phyloP scores from a whole-genome alignment of 2,113 vertebrate genomes.

The Oncorhynchus masou region DNA sequence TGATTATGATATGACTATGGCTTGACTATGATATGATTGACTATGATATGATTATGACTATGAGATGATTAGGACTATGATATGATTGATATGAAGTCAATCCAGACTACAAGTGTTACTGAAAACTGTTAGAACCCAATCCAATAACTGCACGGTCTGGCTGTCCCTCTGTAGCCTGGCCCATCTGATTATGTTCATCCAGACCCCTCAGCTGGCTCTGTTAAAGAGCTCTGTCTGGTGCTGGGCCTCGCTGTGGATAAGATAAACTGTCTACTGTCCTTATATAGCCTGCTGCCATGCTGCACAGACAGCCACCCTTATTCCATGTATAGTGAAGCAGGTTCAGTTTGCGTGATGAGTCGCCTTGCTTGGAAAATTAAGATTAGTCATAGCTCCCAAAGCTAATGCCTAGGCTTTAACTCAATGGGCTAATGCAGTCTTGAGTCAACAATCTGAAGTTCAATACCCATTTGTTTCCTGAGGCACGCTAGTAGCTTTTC shows the following conservation, averaged over 20 bases:
- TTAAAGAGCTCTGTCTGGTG: neutral
- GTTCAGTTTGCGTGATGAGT: neutral
- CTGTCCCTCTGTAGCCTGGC: conserved; percentile 1
- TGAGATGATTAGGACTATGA: too few relatives aligned
- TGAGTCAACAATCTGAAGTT: too few relatives aligned
- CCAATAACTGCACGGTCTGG: neutral
- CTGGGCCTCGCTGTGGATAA: conserved; percentile 7
- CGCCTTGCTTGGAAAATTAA: neutral
- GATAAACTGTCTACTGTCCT: conserved; percentile 33
- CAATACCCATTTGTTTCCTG: too few relatives aligned
- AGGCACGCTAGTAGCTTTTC: neutral
- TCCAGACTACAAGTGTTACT: neutral
- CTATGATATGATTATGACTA: too few relatives aligned
- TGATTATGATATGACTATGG: too few relatives aligned
- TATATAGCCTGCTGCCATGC: conserved; percentile 26
- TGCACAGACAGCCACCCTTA: conserved; percentile 7
- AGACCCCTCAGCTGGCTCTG: neutral
- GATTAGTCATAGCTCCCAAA: neutral
- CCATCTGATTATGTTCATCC: neutral
- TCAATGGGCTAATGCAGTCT: too few relatives aligned
- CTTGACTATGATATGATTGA: too few relatives aligned
- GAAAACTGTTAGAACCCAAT: too few relatives aligned
- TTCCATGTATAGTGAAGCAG: neutral
- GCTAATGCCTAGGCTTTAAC: too few relatives aligned
- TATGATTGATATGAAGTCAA: neutral